Conservation (phyloP, 2,113 vertebrate genomes). For the Ginglymostoma cirratum region DNA sequence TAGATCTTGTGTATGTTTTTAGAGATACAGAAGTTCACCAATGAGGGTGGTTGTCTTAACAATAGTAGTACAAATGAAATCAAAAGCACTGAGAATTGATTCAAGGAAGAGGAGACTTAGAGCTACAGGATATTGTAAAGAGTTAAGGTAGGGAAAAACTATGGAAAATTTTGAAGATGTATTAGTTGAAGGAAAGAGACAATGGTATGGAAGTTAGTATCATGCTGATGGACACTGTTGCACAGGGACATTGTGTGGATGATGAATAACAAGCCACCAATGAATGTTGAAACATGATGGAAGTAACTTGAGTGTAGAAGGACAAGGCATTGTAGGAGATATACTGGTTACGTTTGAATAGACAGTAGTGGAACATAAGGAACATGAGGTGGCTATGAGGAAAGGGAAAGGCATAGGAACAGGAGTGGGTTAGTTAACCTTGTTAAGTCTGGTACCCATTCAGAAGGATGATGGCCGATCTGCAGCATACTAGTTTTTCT, state of each 20-base stretch:
- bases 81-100: background rate
- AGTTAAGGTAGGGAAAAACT: background rate
- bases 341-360: background rate
- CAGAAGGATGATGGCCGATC: background rate
- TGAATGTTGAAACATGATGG: background rate
- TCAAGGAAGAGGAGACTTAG: background rate
- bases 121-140: background rate
- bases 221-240: background rate
- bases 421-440: background rate
- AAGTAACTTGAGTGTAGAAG: background rate
- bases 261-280: background rate
- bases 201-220: background rate
- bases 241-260: background rate
- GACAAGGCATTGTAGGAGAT: background rate
- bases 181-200: background rate
- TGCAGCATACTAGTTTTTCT: background rate
- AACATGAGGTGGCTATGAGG: background rate
- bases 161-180: background rate
- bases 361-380: background rate
- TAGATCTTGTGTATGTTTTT: background rate
- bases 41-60: background rate
- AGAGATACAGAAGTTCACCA: background rate
- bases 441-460: background rate
- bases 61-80: background rate
- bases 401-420: background rate